Conservation (phyloP, 1,140 invertebrate genomes). For the Oryctes rhinoceros region DNA sequence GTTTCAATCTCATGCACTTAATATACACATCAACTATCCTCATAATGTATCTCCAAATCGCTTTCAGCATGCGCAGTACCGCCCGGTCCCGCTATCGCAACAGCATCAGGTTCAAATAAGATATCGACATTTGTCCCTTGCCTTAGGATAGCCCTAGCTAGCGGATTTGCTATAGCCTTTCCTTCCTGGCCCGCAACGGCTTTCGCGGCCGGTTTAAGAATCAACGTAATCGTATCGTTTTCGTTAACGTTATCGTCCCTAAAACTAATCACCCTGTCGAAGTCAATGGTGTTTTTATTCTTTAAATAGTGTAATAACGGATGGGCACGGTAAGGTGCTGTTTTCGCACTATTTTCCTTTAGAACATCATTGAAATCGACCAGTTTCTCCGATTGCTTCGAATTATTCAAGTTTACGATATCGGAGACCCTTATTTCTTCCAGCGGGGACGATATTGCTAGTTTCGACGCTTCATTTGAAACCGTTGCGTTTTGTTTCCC, state of each 20-base stretch:
- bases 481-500: background rate
- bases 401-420: background rate
- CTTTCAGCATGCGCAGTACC: conserved; percentile 75
- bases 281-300: conserved; percentile 51
- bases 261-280: conserved; percentile 50
- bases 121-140: conserved; percentile 65
- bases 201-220: conserved; percentile 70
- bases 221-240: conserved; percentile 62
- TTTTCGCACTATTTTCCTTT: conserved; percentile 31
- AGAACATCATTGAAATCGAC: background rate
- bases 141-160: conserved; percentile 66
- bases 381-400: background rate
- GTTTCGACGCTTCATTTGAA: background rate
- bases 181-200: conserved; percentile 71
- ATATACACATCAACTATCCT: conserved; percentile 46
- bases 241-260: conserved; percentile 48
- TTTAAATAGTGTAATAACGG: conserved; percentile 54
- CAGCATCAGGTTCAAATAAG: conserved; percentile 70
- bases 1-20: background rate
- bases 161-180: conserved; percentile 72
- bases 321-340: conserved; percentile 51
- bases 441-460: background rate
- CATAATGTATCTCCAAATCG: conserved; percentile 63
- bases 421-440: background rate
- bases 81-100: conserved; percentile 75